These are phyloP conservation scores for Brachyhypopomus gauderio DNA, from an alignment of 2,113 vertebrate genomes.

Conservation along the genomic window DNA sequence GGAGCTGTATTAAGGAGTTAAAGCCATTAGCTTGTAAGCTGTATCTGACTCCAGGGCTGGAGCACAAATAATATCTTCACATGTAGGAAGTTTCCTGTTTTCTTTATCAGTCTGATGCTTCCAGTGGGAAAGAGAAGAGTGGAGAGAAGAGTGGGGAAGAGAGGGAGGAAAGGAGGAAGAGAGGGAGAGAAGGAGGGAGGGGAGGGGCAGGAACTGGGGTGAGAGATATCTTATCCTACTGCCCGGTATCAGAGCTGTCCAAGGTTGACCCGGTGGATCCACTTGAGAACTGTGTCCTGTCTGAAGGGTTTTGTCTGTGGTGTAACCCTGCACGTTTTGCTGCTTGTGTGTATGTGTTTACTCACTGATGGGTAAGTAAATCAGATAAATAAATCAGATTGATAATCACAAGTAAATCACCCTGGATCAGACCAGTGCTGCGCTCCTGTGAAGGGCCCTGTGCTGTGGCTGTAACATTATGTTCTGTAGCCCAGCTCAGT, in stretches of 20 bases:
- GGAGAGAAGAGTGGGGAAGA: conserved; percentile 12
- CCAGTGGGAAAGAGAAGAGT: conserved; percentile 3
- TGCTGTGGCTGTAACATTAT: no score
- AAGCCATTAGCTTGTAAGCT: background rate
- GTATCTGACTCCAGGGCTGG: background rate
- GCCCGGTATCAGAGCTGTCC: conserved; percentile 8
- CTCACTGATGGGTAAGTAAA: no score
- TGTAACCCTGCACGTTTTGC: no score
- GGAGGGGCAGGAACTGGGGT: background rate
- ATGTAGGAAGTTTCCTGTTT: conserved; percentile 15
- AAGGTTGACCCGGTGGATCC: conserved; percentile 44
- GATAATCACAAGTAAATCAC: no score
- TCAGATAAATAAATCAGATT: no score
- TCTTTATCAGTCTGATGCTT: conserved; percentile 37
- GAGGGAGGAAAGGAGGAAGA: background rate
- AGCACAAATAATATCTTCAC: conserved; percentile 31
- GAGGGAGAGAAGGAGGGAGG: background rate
- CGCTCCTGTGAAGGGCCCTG: no score
- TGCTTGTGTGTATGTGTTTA: no score
- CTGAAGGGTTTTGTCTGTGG: no score
- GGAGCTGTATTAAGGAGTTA: no score
- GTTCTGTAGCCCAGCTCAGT: no score
- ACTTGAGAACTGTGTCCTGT: background rate
- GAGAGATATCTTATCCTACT: conserved; percentile 20
- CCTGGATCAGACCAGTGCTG: no score